A percentile compares a stretch with the other conserved stretches of the same genome.
Evolutionary conservation across 2,113 vertebrate species (phyloP).

Genomic region (Zapornia atra): DNA sequence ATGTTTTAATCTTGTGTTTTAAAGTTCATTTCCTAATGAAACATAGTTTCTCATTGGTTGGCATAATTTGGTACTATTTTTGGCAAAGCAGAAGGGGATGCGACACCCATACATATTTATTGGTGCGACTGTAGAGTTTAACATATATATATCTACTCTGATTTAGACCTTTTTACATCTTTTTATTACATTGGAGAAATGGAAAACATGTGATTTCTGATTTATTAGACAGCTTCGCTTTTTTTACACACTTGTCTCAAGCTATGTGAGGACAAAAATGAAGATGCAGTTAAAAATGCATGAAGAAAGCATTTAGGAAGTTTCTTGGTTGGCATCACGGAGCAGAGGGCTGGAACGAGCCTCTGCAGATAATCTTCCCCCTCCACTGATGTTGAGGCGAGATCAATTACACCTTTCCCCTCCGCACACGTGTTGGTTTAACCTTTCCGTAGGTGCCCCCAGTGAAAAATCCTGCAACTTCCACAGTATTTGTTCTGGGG

Average conservation of each 20-base stretch:
- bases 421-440: conserved; percentile 48
- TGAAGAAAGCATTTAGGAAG: conserved; percentile 15
- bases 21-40: conserved; percentile 72
- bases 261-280: conserved; percentile 5
- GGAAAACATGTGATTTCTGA: conserved; percentile 16
- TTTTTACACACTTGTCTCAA: conserved; percentile 13
- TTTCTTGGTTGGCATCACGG: not conserved
- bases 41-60: conserved; percentile 58
- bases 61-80: conserved; percentile 68
- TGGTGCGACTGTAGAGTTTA: not conserved
- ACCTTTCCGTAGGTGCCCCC: conserved; percentile 9
- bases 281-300: conserved; percentile 58
- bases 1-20: conserved; percentile 59
- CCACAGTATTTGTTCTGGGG: not conserved
- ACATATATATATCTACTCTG: not conserved
- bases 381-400: not conserved
- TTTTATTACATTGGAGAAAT: not conserved
- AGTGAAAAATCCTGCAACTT: conserved; percentile 24
- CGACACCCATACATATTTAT: conserved; percentile 63
- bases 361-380: not conserved
- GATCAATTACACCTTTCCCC: conserved; percentile 37
- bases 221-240: conserved; percentile 6
- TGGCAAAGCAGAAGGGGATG: conserved; percentile 52
- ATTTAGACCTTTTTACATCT: conserved; percentile 2
- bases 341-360: not conserved